Conservation (phyloP, 2,113 vertebrate genomes). For the Nansenia antarctica region DNA sequence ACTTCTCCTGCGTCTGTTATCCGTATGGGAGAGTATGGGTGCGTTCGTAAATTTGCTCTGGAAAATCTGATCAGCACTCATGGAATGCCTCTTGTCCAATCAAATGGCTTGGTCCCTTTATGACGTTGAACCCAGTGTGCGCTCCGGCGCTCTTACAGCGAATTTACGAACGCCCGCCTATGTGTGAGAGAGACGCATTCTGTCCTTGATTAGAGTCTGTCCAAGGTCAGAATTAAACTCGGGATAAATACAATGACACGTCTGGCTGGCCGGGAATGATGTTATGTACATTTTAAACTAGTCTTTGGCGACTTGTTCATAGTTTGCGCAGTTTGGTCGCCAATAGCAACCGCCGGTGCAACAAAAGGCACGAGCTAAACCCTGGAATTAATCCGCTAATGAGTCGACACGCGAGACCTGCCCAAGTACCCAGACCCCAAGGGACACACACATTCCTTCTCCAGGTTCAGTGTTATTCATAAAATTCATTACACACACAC, state of each 20-base stretch:
- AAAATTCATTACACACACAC: background rate
- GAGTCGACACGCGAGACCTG: constrained; percentile 37
- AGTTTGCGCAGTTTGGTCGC: constrained; percentile 58
- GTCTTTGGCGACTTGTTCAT: constrained; percentile 22
- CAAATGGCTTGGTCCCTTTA: too few relatives aligned
- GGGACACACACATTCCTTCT: background rate
- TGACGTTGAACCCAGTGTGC: too few relatives aligned
- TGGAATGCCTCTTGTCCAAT: too few relatives aligned
- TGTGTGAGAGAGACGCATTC: background rate
- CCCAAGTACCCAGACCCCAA: background rate
- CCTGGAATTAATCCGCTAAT: constrained; percentile 63
- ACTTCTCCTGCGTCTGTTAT: too few relatives aligned
- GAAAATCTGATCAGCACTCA: too few relatives aligned
- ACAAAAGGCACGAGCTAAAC: constrained; percentile 62
- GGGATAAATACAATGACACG: background rate
- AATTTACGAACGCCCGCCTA: too few relatives aligned
- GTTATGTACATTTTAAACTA: constrained; percentile 1
- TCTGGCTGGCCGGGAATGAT: background rate
- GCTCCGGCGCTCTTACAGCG: too few relatives aligned
- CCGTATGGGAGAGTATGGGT: too few relatives aligned
- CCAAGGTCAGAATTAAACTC: constrained; percentile 43
- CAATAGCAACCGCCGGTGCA: constrained; percentile 71
- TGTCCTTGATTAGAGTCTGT: constrained; percentile 44
- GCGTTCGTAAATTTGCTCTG: too few relatives aligned
- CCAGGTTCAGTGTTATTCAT: background rate